Conservation (phyloP, 2,888 invertebrate species). For the Sisyra terminalis region DNA sequence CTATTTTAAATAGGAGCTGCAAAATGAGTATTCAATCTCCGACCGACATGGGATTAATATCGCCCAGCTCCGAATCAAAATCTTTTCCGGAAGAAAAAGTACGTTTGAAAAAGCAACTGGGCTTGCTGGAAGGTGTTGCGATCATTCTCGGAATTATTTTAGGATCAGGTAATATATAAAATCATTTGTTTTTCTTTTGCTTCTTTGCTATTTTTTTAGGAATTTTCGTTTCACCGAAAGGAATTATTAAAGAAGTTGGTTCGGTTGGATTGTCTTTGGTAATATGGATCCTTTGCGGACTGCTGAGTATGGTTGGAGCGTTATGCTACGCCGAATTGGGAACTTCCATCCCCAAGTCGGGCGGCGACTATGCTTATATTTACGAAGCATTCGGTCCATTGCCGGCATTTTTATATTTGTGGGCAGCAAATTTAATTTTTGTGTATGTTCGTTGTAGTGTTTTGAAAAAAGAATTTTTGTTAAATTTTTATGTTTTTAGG, state of each 20-base stretch:
- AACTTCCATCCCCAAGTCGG: constrained; percentile 76
- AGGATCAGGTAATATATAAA: constrained; percentile 51
- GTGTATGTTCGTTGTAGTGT: constrained; percentile 56
- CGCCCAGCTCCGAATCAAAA: constrained; percentile 16
- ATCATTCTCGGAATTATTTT: constrained; percentile 90
- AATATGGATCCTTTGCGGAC: constrained; percentile 78
- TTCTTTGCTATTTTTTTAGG: constrained; percentile 31
- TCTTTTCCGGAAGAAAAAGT: constrained; percentile 34
- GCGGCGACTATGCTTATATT: constrained; percentile 96
- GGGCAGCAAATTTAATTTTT: constrained; percentile 95
- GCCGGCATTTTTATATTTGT: constrained; percentile 86
- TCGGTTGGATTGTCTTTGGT: constrained; percentile 76
- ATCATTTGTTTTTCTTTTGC: not conserved
- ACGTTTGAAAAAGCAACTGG: constrained; percentile 76
- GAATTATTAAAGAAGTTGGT: constrained; percentile 78
- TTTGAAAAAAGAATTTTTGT: not conserved
- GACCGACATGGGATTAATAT: constrained; percentile 25
- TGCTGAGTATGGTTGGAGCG: constrained; percentile 85
- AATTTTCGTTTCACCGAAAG: constrained; percentile 92
- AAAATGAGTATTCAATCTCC: constrained; percentile 16
- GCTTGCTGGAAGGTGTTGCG: constrained; percentile 79
- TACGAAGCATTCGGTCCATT: constrained; percentile 80
- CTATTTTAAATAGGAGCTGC: not conserved
- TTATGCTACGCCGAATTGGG: constrained; percentile 93
- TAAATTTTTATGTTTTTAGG: constrained; percentile 29